A percentile compares a stretch with the other conserved stretches of the same genome.
phyloP scores from a whole-genome alignment of 2,888 invertebrate species.

The Lasioglossum vierecki region DNA sequence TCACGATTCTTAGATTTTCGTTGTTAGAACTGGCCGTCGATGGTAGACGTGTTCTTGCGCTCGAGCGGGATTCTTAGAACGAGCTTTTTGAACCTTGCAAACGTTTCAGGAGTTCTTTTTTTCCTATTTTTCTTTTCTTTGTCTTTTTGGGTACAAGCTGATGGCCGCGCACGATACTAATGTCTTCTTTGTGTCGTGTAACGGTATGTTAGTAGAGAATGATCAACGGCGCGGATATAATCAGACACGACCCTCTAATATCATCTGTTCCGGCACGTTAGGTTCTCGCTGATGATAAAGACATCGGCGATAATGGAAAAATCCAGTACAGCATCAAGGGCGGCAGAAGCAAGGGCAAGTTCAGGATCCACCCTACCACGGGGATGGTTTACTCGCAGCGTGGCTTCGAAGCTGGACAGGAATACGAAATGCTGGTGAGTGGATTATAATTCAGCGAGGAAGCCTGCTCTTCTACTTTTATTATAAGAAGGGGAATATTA shows the following conservation, averaged over 20 bases:
- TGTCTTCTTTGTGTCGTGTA: conserved; percentile 45
- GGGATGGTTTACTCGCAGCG: conserved; percentile 93
- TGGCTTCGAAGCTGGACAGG: conserved; percentile 88
- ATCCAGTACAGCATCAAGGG: conserved; percentile 93
- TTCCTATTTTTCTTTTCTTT: conserved; percentile 14
- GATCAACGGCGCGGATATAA: neutral
- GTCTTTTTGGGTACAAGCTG: conserved; percentile 17
- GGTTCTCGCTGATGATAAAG: conserved; percentile 93
- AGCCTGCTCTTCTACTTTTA: neutral
- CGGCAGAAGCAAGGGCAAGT: conserved; percentile 91
- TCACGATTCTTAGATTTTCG: conserved; percentile 19
- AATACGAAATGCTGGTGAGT: conserved; percentile 88
- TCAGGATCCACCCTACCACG: conserved; percentile 92
- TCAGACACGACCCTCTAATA: neutral
- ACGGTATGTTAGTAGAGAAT: conserved; percentile 38
- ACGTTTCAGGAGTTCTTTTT: conserved; percentile 25
- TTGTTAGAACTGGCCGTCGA: conserved; percentile 28
- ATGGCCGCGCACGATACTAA: conserved; percentile 46
- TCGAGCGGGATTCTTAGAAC: conserved; percentile 18
- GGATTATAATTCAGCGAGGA: neutral
- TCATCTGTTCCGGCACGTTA: conserved; percentile 78
- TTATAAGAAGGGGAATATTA: neutral
- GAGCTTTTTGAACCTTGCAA: conserved; percentile 33
- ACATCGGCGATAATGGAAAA: conserved; percentile 92
- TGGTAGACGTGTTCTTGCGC: conserved; percentile 24